Conservation (phyloP, 2,888 invertebrate genomes). For the Elysia crispata region DNA sequence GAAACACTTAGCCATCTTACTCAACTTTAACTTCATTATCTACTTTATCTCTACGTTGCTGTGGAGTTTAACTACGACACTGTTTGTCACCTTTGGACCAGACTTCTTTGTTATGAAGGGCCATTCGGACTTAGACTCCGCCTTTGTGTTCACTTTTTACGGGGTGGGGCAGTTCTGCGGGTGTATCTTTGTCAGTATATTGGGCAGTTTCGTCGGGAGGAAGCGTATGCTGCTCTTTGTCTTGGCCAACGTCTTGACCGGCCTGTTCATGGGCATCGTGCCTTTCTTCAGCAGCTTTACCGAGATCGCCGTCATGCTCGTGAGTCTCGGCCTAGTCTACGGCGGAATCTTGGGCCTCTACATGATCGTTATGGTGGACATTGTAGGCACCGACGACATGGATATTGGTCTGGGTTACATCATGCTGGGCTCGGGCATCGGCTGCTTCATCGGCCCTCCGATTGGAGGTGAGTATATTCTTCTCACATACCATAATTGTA, state of each 20-base stretch:
- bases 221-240: conserved; percentile 60
- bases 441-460: conserved; percentile 64
- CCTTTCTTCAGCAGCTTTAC: conserved; percentile 47
- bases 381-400: conserved; percentile 62
- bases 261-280: conserved; percentile 54
- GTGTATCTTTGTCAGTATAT: conserved; percentile 61
- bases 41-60: conserved; percentile 65
- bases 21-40: conserved; percentile 60
- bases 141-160: conserved; percentile 57
- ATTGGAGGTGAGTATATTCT: conserved; percentile 63
- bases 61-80: conserved; percentile 64
- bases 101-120: conserved; percentile 61
- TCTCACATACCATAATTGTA: no score
- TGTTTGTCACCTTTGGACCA: conserved; percentile 61
- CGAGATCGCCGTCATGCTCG: conserved; percentile 47
- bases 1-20: conserved; percentile 47
- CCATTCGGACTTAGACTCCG: conserved; percentile 56
- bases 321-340: conserved; percentile 61
- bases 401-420: conserved; percentile 67
- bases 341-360: conserved; percentile 66
- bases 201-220: conserved; percentile 60
- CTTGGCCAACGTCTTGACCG: conserved; percentile 58
- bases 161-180: conserved; percentile 65
- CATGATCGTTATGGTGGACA: conserved; percentile 66
- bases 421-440: conserved; percentile 69